These are phyloP conservation scores for Synaphobranchus kaupii DNA, from an alignment of 2,797 vertebrate genomes.

Conservation along the genomic window DNA sequence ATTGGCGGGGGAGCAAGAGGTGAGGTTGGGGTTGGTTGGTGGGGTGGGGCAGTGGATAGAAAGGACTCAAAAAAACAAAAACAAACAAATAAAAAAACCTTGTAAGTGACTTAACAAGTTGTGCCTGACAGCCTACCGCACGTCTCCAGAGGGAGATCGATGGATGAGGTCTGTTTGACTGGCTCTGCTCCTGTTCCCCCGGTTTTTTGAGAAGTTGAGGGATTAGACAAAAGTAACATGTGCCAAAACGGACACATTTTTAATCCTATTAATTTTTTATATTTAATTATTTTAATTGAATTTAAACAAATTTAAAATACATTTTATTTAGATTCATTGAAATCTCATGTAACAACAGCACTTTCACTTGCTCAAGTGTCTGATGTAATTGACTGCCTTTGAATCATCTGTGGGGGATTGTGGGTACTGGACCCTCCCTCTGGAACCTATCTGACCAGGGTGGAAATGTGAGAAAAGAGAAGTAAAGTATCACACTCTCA, in stretches of 20 bases:
- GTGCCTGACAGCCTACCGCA: slow-evolving; percentile 51
- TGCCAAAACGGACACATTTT: background rate
- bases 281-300: no score
- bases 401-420: no score
- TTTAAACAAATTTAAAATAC: background rate
- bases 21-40: background rate
- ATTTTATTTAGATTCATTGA: background rate
- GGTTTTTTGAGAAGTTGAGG: background rate
- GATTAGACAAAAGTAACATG: background rate
- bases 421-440: background rate
- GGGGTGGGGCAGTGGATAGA: slow-evolving; percentile 35
- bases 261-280: no score
- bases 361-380: background rate
- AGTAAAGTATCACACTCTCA: background rate
- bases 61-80: slow-evolving; percentile 64
- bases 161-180: slow-evolving; percentile 53
- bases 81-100: no score
- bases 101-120: slow-evolving; percentile 72
- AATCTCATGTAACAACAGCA: background rate
- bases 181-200: slow-evolving; percentile 39
- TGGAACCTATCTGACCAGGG: background rate
- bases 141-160: slow-evolving; percentile 65
- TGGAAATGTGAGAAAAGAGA: background rate
- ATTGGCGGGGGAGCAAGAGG: no score
- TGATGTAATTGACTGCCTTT: no score